Conservation (phyloP, 2,113 vertebrate genomes). For the Mustelus asterias region DNA sequence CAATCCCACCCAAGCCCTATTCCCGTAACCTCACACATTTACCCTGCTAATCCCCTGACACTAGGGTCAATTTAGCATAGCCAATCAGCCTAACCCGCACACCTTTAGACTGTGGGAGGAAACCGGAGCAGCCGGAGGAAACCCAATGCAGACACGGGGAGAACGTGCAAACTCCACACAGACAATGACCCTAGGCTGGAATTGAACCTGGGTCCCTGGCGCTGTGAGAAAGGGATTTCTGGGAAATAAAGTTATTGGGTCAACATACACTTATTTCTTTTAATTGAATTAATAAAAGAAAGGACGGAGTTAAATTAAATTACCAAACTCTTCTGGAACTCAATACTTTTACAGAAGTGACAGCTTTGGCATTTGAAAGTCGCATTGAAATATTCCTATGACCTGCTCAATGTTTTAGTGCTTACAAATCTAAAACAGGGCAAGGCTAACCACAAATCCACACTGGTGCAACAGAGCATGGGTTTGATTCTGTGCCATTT, state of each 20-base stretch:
- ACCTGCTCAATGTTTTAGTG: background rate
- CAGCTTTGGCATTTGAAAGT: background rate
- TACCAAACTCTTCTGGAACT: background rate
- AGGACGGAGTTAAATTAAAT: background rate
- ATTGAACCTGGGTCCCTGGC: too few species aligned
- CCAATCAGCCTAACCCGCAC: too few species aligned
- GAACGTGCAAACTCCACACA: too few species aligned
- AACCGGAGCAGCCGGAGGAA: too few species aligned
- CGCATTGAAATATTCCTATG: background rate
- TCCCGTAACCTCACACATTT: too few species aligned
- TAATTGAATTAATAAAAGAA: background rate
- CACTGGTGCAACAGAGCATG: background rate
- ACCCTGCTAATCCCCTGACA: too few species aligned
- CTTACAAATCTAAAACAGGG: background rate
- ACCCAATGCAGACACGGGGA: too few species aligned
- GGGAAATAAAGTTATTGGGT: background rate
- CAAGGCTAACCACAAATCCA: background rate
- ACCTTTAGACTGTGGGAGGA: too few species aligned
- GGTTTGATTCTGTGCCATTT: background rate
- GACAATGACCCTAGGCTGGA: too few species aligned
- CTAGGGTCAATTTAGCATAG: too few species aligned
- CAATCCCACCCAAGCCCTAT: too few species aligned
- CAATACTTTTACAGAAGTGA: background rate
- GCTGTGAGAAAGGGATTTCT: background rate
- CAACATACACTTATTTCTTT: background rate